Conservation (phyloP, 2,888 invertebrate genomes). For the Zhengitettix transpicula region DNA sequence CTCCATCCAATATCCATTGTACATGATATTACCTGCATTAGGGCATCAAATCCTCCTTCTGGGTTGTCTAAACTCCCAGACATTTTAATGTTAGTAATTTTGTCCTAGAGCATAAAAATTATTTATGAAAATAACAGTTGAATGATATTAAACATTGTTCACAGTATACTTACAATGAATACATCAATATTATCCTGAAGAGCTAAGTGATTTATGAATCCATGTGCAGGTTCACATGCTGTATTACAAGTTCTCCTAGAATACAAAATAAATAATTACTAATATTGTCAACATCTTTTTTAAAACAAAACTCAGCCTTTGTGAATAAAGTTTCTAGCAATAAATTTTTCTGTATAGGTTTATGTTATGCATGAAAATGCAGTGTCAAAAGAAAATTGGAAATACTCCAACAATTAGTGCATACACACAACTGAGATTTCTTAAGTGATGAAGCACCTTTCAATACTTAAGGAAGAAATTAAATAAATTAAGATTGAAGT, state of each 20-base stretch:
- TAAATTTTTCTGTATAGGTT: too few relatives aligned
- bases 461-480: too few relatives aligned
- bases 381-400: too few relatives aligned
- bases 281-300: not conserved
- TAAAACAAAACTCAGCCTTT: not conserved
- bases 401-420: too few relatives aligned
- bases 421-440: too few relatives aligned
- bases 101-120: slow-evolving; percentile 11
- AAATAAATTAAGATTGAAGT: too few relatives aligned
- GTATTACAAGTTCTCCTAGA: not conserved
- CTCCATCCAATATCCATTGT: slow-evolving; percentile 37
- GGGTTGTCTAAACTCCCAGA: slow-evolving; percentile 41
- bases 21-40: slow-evolving; percentile 39
- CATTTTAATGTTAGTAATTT: slow-evolving; percentile 25
- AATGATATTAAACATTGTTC: not conserved
- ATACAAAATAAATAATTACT: not conserved
- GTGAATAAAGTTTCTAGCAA: too few relatives aligned
- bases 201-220: not conserved
- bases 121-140: not conserved
- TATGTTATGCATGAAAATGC: too few relatives aligned
- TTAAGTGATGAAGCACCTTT: too few relatives aligned
- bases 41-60: slow-evolving; percentile 44
- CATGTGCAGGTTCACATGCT: not conserved
- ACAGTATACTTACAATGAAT: not conserved
- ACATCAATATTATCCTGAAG: not conserved